A percentile compares a stretch with the other conserved stretches of the same genome.
These are phyloP conservation scores for Coptodon rendalli DNA, from an alignment of 2,113 vertebrate species.

Conservation along the genomic window DNA sequence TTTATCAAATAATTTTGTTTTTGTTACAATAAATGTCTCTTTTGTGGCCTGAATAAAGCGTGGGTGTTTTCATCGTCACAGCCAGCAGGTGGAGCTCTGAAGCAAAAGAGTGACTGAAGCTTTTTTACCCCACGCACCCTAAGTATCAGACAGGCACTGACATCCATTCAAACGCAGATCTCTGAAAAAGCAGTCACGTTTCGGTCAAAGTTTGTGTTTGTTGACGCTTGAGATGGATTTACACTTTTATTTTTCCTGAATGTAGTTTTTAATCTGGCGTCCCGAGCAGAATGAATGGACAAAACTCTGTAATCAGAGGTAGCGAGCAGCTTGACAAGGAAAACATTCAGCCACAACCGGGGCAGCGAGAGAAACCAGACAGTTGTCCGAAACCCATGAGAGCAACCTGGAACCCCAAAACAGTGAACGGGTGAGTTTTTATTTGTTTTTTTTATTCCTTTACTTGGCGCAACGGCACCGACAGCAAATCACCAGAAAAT, in stretches of 20 bases:
- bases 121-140: too few relatives aligned
- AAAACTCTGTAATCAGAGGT: not conserved
- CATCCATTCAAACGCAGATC: not conserved
- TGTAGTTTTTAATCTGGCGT: not conserved
- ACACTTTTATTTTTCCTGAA: not conserved
- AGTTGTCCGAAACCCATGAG: not conserved
- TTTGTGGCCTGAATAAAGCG: too few relatives aligned
- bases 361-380: not conserved
- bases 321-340: not conserved
- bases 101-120: too few relatives aligned
- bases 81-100: too few relatives aligned
- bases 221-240: not conserved
- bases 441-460: not conserved
- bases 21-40: too few relatives aligned
- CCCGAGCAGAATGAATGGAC: not conserved
- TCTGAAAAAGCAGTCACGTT: not conserved
- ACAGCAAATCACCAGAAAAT: accelerated
- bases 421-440: not conserved
- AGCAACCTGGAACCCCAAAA: not conserved
- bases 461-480: not conserved
- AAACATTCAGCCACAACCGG: accelerated
- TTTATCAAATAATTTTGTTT: too few relatives aligned
- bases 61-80: too few relatives aligned
- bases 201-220: not conserved
- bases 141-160: too few relatives aligned